Evolutionary conservation across 2,888 invertebrate genomes (phyloP), one percentile per base, ranked within the genome.

Genomic region (Mythimna pallens): DNA sequence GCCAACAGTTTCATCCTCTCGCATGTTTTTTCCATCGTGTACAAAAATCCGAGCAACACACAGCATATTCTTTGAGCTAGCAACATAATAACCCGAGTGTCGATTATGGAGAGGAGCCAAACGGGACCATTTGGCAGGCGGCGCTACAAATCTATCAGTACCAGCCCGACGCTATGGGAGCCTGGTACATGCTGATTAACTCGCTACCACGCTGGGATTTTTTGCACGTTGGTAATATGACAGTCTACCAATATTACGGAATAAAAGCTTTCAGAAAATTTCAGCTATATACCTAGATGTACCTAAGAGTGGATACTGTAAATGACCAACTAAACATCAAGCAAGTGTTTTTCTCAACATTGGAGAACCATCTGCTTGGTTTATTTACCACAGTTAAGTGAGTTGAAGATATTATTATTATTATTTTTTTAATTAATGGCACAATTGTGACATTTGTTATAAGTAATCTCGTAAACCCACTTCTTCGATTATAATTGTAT

Each of bases 41-140:
- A 81, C 73, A 84, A 89, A 88, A 87, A 85, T 79, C 67, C 58
- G 69, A 66, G 65, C 61, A 67, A 25, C 70, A 62, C 73, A 47
- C 71, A 82, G 69, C 80, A 85, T 84, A 85, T 84, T 83, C 79
- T 85, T 83, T 82, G 76, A 65, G 70, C 68, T 75, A 78, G 68
- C 70, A 78, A 73, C 83, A 84, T 76, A 76, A 73, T 75, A 80
- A 66, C 71, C 70, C 76, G 69, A 73, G 79, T 76, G 80, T 78
- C 82, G 76, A 78, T 77, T 83, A 83, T 90, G 89, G 90, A 87
- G 58, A 43, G 50, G 62, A 86, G 90, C 90, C 90, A 90, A 90
- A 86, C 85, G 80, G 82, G 75, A 77, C 67, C 70, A 88, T 89
- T 90, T 90, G 90, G 90, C 90, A 87, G 75, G 64, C 73, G 64